These are phyloP conservation scores for Tachyglossus aculeatus DNA, from an alignment of 2,797 vertebrate genomes.

Conservation along the genomic window DNA sequence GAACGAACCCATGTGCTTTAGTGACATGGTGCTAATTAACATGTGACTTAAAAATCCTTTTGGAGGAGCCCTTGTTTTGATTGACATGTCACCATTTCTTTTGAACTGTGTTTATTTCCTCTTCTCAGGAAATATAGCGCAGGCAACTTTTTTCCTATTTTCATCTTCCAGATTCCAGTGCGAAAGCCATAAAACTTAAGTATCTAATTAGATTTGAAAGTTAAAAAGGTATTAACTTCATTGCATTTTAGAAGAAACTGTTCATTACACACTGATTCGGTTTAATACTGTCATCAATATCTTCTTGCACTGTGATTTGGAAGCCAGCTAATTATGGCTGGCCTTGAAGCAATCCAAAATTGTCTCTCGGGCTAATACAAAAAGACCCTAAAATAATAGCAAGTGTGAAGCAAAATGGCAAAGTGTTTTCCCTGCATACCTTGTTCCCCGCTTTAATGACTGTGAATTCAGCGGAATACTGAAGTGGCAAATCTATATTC, in stretches of 20 bases:
- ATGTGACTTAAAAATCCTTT: too few relatives aligned
- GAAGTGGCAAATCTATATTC: too few relatives aligned
- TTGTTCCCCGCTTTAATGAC: too few relatives aligned
- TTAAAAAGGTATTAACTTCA: background rate
- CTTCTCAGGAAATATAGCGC: background rate
- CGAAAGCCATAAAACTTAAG: background rate
- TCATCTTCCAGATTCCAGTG: background rate
- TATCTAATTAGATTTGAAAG: constrained; percentile 4
- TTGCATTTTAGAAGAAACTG: fast-evolving
- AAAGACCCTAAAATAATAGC: background rate
- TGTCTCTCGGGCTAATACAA: background rate
- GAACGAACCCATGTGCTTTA: too few relatives aligned
- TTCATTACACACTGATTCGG: background rate
- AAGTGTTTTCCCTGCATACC: background rate
- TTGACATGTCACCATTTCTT: too few relatives aligned
- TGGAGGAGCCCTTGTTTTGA: too few relatives aligned
- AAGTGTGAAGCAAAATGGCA: background rate
- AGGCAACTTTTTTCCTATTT: background rate
- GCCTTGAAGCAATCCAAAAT: background rate
- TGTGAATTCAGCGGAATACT: too few relatives aligned
- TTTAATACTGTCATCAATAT: background rate
- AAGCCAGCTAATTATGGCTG: background rate
- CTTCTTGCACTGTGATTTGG: background rate
- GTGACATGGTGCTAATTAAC: too few relatives aligned
- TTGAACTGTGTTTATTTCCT: background rate